phyloP scores from a whole-genome alignment of 2,113 vertebrate species.

The Macrotus californicus region DNA sequence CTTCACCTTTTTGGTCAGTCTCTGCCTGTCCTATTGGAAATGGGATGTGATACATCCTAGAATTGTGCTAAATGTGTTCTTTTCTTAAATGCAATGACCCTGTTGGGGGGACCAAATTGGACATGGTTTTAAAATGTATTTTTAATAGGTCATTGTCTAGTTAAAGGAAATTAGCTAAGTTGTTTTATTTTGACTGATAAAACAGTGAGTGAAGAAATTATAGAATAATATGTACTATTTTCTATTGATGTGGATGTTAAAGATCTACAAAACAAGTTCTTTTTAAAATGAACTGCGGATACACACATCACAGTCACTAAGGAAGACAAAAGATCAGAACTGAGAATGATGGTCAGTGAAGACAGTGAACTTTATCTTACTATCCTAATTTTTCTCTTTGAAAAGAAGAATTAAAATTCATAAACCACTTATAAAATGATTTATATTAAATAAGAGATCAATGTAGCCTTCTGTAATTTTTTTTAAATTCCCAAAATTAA shows the following conservation, averaged over 20 bases:
- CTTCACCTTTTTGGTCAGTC: conserved; percentile 24
- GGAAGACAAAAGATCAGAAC: background rate
- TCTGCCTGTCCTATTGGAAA: conserved; percentile 12
- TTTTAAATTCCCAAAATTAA: background rate
- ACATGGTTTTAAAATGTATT: conserved; percentile 6
- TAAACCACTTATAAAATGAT: background rate
- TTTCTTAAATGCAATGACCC: background rate
- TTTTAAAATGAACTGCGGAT: background rate
- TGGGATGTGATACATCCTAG: background rate
- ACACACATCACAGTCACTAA: background rate
- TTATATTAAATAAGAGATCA: background rate
- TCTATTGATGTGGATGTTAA: background rate
- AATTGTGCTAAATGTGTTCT: background rate
- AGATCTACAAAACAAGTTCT: background rate
- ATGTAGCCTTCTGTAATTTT: background rate
- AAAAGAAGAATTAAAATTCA: conserved; percentile 33
- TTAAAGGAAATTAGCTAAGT: background rate
- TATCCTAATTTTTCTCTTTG: background rate
- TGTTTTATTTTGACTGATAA: background rate
- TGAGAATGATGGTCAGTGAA: background rate
- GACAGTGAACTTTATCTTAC: background rate
- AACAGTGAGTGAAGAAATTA: background rate
- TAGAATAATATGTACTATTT: background rate
- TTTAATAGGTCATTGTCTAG: conserved; percentile 9
- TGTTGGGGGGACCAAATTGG: background rate